Evolutionary conservation across 2,113 vertebrate genomes (phyloP).

Genomic region (Catharus bicknelli): DNA sequence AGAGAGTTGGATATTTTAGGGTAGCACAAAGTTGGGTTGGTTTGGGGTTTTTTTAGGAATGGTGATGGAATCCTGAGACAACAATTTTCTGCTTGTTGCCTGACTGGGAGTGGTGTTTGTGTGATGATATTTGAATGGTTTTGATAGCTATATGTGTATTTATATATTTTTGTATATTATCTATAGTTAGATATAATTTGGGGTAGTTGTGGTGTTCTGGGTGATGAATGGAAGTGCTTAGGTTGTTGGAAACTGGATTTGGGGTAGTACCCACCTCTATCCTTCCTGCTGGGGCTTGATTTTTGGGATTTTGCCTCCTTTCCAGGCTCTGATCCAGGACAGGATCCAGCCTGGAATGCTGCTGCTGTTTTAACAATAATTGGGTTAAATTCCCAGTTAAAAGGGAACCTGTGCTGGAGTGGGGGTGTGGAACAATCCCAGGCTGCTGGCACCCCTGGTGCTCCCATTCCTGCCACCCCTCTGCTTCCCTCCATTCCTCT

Average conservation of each 20-base stretch:
- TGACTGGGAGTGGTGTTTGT: not conserved
- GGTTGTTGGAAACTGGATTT: not conserved
- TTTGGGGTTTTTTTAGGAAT: not conserved
- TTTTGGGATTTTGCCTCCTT: not conserved
- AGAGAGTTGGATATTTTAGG: not conserved
- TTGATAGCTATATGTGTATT: not conserved
- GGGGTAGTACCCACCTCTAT: not conserved
- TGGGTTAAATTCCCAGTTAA: not conserved
- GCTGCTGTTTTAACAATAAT: not conserved
- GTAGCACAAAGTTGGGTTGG: not conserved
- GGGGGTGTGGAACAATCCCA: not conserved
- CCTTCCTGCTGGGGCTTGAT: not conserved
- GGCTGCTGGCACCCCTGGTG: not conserved
- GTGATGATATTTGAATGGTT: not conserved
- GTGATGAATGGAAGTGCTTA: not conserved
- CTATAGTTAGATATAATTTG: not conserved
- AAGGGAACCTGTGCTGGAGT: not conserved
- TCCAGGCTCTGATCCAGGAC: not conserved
- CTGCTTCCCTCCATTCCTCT: not conserved
- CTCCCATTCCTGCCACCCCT: not conserved
- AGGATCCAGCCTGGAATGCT: not conserved
- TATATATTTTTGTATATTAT: fast-evolving
- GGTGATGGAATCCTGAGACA: not conserved
- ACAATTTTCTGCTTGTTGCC: not conserved
- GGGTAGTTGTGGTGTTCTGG: fast-evolving